These are phyloP conservation scores for Bos indicus DNA, from an alignment of 2,113 vertebrate genomes.

Conservation along the genomic window DNA sequence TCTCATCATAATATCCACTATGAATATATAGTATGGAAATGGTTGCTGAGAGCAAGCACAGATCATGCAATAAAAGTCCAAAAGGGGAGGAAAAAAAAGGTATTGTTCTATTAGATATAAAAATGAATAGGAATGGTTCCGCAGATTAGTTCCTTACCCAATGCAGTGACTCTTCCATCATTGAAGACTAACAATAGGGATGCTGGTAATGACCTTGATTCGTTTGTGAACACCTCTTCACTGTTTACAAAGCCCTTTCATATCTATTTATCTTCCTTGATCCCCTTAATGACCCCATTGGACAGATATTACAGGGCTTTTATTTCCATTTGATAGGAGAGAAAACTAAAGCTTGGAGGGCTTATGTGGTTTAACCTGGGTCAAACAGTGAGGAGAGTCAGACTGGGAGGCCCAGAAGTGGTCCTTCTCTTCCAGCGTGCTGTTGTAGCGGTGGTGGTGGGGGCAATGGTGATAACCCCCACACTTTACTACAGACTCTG, in stretches of 20 bases:
- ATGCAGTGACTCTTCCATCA: not conserved
- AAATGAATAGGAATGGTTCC: not conserved
- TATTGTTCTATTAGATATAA: not conserved
- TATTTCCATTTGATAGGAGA: not conserved
- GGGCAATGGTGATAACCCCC: not conserved
- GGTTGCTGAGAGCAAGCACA: not conserved
- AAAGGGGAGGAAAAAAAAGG: not conserved
- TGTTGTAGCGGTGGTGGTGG: accelerated
- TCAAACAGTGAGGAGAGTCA: not conserved
- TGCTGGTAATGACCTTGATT: not conserved
- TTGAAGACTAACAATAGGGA: not conserved
- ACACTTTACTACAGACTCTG: not conserved
- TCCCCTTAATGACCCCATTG: not conserved
- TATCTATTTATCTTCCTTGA: constrained; percentile 1
- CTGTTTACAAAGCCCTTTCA: constrained; percentile 8
- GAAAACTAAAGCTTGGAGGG: not conserved
- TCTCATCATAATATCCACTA: not conserved
- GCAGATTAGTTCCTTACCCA: not conserved
- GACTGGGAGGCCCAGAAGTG: not conserved
- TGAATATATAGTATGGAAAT: not conserved
- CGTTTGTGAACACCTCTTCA: not conserved
- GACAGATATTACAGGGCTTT: not conserved
- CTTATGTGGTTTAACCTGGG: not conserved
- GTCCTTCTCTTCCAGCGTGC: not conserved
- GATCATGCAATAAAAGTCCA: not conserved